Conservation (phyloP, 2,888 invertebrate species). For the Andrena chrysosceles region DNA sequence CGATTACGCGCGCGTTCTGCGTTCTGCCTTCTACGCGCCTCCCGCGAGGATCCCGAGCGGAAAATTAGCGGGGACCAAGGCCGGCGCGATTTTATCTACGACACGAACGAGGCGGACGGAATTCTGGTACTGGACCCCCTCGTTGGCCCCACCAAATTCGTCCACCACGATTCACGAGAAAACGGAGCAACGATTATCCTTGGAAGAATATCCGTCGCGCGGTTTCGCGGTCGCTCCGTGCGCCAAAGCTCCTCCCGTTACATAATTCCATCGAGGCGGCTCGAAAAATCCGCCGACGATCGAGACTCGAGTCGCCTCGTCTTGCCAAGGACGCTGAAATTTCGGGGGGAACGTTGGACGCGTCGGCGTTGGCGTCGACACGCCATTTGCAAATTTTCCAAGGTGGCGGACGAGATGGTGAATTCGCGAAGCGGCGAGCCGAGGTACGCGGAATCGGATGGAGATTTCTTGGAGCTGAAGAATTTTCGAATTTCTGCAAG, state of each 20-base stretch:
- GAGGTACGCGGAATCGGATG: neutral
- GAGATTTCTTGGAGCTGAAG: constrained; percentile 30
- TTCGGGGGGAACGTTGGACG: neutral
- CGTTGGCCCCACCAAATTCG: neutral
- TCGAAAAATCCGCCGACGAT: constrained; percentile 10
- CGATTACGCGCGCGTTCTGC: constrained; percentile 13
- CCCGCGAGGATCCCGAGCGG: neutral
- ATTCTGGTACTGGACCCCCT: neutral
- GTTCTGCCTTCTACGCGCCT: constrained; percentile 20
- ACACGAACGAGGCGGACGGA: neutral
- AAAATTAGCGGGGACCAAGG: constrained; percentile 7
- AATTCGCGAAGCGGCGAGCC: neutral
- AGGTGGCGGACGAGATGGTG: neutral
- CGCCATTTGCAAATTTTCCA: neutral
- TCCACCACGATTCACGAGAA: neutral
- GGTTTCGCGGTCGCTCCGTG: constrained; percentile 1
- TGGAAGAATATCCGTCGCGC: neutral
- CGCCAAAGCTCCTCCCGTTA: constrained; percentile 21
- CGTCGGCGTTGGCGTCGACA: neutral
- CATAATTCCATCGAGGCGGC: constrained; percentile 33
- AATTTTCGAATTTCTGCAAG: constrained; percentile 43
- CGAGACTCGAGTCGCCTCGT: neutral
- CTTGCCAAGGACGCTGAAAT: neutral
- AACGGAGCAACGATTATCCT: constrained; percentile 11
- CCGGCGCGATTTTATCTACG: neutral